Evolutionary conservation across 2,797 vertebrate species (phyloP), one percentile per base, ranked within the genome.

Genomic region (Psittacula derbiana): DNA sequence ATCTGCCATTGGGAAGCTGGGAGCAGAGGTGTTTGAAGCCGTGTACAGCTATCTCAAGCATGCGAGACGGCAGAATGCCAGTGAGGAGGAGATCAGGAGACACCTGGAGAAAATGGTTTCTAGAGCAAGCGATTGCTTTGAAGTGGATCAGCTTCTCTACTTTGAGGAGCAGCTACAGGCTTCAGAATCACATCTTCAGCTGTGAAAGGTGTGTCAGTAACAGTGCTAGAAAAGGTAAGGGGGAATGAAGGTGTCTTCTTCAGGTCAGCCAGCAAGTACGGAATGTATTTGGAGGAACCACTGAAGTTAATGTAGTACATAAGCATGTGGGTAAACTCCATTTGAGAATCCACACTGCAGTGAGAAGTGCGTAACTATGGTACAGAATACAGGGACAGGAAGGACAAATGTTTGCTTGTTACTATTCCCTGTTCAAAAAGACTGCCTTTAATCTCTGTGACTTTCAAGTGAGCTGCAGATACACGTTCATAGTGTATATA

Each of bases 91-190:
- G 87, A 92, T 98, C 86, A 95, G 58, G 52, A 84, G 93, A 10
- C 16, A 44, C 49, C 96, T 98, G 46, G 96, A 97, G 83, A 97
- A 91, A 25, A 57, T 98, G 80, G 98, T 98, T 46, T 93, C 98
- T 38, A 97, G 53, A 74, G 97, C 97, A 73, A 97, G 97, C 0
- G 96, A 98, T 19, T 98, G 98, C 76, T 98, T 98, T 58, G 98
- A 98, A 92, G 98, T 98, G 46, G 98, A 99, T 92, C 98, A 98
- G 89, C 98, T 99, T 75, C 97, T 99, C 41, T 99, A 98, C 92
- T 98, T 98, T 1, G 98, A 99, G 90, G 98, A 98, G 6, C 98
- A 98, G 88, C 95, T 98, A 8, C 92, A 86, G 83, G 82, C 65
- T 53, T 55, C 92, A 24, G 46, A 36, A 55, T 46, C 74, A 67